Conservation (phyloP, 2,888 invertebrate species). For the Rutpela maculata region DNA sequence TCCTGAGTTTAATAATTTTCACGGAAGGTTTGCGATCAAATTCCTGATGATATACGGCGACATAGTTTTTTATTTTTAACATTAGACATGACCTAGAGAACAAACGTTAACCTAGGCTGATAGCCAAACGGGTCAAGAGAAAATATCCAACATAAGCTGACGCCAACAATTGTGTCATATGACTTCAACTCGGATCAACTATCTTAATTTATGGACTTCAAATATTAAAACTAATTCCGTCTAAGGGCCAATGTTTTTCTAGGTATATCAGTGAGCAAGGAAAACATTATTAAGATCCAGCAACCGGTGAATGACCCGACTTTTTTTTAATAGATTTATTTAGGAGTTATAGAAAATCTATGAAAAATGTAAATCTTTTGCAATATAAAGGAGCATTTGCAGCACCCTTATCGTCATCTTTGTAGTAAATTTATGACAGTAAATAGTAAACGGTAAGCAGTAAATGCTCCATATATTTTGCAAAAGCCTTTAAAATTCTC, state of each 20-base stretch:
- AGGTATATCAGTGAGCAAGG: no score
- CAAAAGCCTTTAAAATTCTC: no score
- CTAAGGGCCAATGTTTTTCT: background rate
- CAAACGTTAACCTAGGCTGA: constrained; percentile 35
- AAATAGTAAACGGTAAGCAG: no score
- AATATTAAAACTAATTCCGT: background rate
- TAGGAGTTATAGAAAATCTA: no score
- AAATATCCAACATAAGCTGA: constrained; percentile 19
- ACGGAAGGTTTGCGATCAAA: background rate
- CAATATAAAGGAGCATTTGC: no score
- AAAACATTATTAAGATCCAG: no score
- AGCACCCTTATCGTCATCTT: no score
- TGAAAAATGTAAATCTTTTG: no score
- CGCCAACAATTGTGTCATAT: constrained; percentile 11
- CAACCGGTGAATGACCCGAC: no score
- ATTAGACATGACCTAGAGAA: constrained; percentile 37
- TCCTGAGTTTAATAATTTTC: background rate
- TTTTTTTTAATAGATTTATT: no score
- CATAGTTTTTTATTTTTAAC: constrained; percentile 35
- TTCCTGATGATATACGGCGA: background rate
- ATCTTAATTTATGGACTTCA: background rate
- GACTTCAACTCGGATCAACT: background rate
- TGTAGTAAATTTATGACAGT: no score
- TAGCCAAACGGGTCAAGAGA: constrained; percentile 37
- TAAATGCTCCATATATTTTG: no score